Percentiles rank a stretch among this genome's conserved stretches.
phyloP scores from a whole-genome alignment of 37 sponge, comb jelly and placozoan genomes.

The Beroe forskalii region DNA sequence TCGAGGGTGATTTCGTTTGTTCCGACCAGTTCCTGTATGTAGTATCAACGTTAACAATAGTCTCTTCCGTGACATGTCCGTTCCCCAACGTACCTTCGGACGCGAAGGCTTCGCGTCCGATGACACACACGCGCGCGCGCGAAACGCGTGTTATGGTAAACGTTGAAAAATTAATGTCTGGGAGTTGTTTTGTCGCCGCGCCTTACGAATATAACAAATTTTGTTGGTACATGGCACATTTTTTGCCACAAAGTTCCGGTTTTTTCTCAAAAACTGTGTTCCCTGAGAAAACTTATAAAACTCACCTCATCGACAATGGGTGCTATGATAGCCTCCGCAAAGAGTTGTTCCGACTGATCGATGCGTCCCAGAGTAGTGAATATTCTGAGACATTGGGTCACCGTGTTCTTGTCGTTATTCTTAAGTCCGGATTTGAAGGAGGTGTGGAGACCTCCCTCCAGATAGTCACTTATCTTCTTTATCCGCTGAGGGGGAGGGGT shows the following conservation, averaged over 20 bases:
- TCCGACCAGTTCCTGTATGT: too few species aligned
- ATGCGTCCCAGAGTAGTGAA: constrained; percentile 77
- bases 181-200: neutral
- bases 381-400: constrained; percentile 78
- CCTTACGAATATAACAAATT: constrained; percentile 29
- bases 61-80: too few species aligned
- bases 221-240: too few species aligned
- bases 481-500: constrained; percentile 70
- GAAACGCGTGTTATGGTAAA: constrained; percentile 36
- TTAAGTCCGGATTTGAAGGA: constrained; percentile 70
- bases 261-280: neutral
- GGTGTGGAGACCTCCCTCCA: constrained; percentile 72
- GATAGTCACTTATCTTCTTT: constrained; percentile 67
- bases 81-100: too few species aligned
- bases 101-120: neutral
- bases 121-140: constrained; percentile 3
- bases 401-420: constrained; percentile 61
- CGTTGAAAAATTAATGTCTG: constrained; percentile 3
- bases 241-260: neutral
- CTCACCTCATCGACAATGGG: constrained; percentile 81
- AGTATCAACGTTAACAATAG: too few species aligned
- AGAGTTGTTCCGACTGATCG: constrained; percentile 76
- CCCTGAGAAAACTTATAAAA: too few species aligned
- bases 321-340: constrained; percentile 67
- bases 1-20: too few species aligned